Evolutionary conservation across 2,797 vertebrate genomes (phyloP).

Genomic region (Myotis planiceps): DNA sequence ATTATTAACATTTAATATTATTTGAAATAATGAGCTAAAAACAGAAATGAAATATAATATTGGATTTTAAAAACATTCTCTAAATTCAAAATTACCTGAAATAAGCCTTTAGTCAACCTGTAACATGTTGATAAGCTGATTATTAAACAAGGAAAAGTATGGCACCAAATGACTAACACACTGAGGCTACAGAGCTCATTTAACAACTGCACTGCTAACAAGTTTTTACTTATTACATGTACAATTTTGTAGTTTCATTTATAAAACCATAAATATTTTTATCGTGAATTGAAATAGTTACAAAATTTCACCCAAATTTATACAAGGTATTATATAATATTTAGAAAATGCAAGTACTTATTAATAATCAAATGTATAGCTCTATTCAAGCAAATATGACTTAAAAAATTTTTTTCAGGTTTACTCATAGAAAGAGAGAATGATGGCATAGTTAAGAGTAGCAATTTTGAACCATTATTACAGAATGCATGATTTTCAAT

Average conservation of each 20-base stretch:
- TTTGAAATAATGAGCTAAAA: conserved; percentile 51
- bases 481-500: not conserved
- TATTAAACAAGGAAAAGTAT: conserved; percentile 41
- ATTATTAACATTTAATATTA: conserved; percentile 42
- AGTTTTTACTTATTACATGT: conserved; percentile 75
- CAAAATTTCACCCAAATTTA: not conserved
- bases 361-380: not conserved
- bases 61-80: not conserved
- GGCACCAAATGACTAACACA: not conserved
- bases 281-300: conserved; percentile 72
- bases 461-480: not conserved
- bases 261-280: conserved; percentile 63
- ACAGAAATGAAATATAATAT: not conserved
- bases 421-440: not conserved
- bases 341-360: conserved; percentile 16
- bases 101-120: not conserved
- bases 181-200: not conserved
- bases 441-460: not conserved
- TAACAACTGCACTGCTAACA: conserved; percentile 77
- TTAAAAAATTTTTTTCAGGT: not conserved
- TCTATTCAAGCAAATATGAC: not conserved
- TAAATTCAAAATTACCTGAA: conserved; percentile 27
- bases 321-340: not conserved
- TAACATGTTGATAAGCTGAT: not conserved
- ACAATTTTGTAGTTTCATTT: conserved; percentile 77